A percentile compares a stretch with the other conserved stretches of the same genome.
These are phyloP conservation scores for Drosophila biarmipes DNA, from an alignment of 1,140 invertebrate species.

Conservation along the genomic window DNA sequence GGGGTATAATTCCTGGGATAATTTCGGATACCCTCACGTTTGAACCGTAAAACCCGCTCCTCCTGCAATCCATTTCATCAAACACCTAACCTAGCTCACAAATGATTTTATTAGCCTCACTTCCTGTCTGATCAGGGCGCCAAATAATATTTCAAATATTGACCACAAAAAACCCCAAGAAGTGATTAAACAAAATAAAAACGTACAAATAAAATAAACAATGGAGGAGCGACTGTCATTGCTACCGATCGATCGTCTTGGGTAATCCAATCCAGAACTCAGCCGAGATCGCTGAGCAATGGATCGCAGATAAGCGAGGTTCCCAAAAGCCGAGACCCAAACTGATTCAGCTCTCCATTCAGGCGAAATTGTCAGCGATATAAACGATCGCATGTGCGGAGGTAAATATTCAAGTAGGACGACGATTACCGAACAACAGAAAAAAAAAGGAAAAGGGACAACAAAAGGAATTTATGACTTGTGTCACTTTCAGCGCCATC, in stretches of 20 bases:
- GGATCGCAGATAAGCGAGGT: constrained; percentile 34
- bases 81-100: constrained; percentile 8
- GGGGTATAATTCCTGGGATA: constrained; percentile 22
- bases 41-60: constrained; percentile 50
- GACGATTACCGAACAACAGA: constrained; percentile 34
- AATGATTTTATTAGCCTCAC: constrained; percentile 53
- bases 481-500: constrained; percentile 83
- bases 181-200: constrained; percentile 16
- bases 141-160: constrained; percentile 65
- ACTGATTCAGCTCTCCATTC: constrained; percentile 70
- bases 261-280: constrained; percentile 63
- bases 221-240: constrained; percentile 57
- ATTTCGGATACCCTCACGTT: constrained; percentile 35
- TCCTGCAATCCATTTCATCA: constrained; percentile 20
- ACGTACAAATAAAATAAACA: constrained; percentile 61
- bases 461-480: constrained; percentile 84
- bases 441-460: constrained; percentile 31
- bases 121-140: constrained; percentile 65
- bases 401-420: constrained; percentile 53
- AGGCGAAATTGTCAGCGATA: constrained; percentile 66
- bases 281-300: constrained; percentile 50
- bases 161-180: constrained; percentile 16
- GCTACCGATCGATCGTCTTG: constrained; percentile 65
- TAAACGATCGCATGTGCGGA: constrained; percentile 42
- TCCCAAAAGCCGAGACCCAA: constrained; percentile 20